Base-by-base conservation (phyloP, 2,888 invertebrate genomes). In the Odontomyia ornata region DNA sequence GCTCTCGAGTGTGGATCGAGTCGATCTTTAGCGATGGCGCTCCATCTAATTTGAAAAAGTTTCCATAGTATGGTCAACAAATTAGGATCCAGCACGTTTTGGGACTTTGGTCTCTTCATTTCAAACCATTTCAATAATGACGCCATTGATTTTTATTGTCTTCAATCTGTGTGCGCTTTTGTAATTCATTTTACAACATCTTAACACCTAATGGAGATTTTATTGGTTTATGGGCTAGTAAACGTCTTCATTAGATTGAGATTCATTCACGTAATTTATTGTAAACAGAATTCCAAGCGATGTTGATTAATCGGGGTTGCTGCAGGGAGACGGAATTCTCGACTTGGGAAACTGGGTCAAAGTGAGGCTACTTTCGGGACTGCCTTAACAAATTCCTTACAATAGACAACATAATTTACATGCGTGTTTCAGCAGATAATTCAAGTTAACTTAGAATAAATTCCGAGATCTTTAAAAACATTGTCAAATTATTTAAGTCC, bases 151-250 rank as follows among this genome's bases (percentile, higher is more conserved):
- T 36, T 36, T 36, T 36, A 36, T 36, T 9, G 36, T 36, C 36
- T 3, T 9, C 36, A 36, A 5, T 36, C 36, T 52, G 52, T 4
- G 25, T 13, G 60, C 60, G 60, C 52, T 52, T 36, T 18, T 60
- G 60, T 60, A 60, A 60, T 25, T 60, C 13, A 23, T n/a, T 56
- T 60, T 60, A 60, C 60, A 60, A 25, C 60, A 25, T 60, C 7
- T 60, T 60, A 60, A 60, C 60, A 60, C 60, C 60, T 60, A 60
- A 60, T 60, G 60, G 60, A 60, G 21, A n/a, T 60, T 60, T 60
- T 60, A 60, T 60, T 60, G 60, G 60, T 60, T 60, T 60, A 60
- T 60, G 5, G 21, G 25, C 21, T 25, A 60, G 2, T 60, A 60
- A 60, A 60, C 18, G 60, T 60, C 60, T 60, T 60, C 60, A 60